These are phyloP conservation scores for Maniola jurtina DNA, from an alignment of 1,140 invertebrate species.

Conservation along the genomic window DNA sequence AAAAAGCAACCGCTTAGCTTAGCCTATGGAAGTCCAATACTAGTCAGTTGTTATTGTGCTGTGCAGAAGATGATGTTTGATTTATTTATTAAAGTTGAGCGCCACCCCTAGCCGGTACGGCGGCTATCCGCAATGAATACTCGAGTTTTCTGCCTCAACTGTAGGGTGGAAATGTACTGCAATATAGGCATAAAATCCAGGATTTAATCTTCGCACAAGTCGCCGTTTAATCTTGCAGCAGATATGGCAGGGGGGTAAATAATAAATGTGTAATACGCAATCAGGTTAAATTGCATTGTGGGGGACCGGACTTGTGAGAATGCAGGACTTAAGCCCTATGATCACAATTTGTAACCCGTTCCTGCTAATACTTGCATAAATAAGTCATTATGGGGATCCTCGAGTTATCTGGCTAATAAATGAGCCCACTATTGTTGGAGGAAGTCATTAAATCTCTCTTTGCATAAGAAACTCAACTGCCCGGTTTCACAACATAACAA, in stretches of 20 bases:
- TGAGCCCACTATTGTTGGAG: conserved; percentile 1
- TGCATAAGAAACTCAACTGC: neutral
- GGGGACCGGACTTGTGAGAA: conserved; percentile 18
- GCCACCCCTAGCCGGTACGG: conserved; percentile 20
- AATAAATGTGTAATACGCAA: conserved; percentile 66
- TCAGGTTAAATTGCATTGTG: conserved; percentile 62
- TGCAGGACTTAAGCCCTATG: conserved; percentile 17
- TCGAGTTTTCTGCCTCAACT: conserved; percentile 59
- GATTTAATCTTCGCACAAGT: conserved; percentile 71
- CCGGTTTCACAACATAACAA: no score
- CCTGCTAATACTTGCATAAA: conserved; percentile 23
- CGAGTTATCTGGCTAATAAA: conserved; percentile 3
- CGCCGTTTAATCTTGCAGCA: conserved; percentile 67
- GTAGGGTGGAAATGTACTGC: conserved; percentile 62
- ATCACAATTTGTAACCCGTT: conserved; percentile 25
- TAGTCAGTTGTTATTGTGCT: neutral
- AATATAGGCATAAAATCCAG: conserved; percentile 71
- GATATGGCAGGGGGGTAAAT: conserved; percentile 57
- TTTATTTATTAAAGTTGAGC: neutral
- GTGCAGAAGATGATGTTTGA: neutral
- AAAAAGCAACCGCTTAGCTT: no score
- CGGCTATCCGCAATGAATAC: conserved; percentile 66
- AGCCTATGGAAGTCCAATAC: neutral
- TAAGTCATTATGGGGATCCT: conserved; percentile 16
- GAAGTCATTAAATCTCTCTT: neutral